Conservation (phyloP, 2,113 vertebrate species). For the Mionectes macconnelli region DNA sequence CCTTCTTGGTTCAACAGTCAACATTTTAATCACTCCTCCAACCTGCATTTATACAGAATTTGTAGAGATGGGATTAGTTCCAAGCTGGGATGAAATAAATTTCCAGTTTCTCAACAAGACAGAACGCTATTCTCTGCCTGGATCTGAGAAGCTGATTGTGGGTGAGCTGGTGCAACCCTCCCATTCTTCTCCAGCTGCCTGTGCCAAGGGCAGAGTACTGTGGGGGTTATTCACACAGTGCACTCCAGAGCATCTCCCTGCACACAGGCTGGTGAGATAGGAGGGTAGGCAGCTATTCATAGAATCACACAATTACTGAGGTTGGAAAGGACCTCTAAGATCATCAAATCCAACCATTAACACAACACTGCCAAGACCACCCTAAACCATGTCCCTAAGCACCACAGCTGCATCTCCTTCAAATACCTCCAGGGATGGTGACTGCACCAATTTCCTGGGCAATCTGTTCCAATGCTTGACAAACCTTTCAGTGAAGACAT, state of each 20-base stretch:
- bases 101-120: neutral
- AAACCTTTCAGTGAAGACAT: neutral
- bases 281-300: neutral
- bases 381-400: neutral
- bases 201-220: conserved; percentile 32
- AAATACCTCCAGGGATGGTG: neutral
- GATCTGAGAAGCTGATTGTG: conserved; percentile 54
- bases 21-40: neutral
- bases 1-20: neutral
- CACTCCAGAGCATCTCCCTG: neutral
- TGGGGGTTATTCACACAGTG: neutral
- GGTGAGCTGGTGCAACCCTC: conserved; percentile 13
- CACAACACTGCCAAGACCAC: neutral
- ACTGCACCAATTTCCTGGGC: neutral
- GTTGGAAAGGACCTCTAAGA: neutral
- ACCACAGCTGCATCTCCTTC: neutral
- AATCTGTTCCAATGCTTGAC: neutral
- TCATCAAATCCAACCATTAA: neutral
- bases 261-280: accelerated
- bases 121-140: neutral
- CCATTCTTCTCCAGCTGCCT: conserved; percentile 36
- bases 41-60: neutral
- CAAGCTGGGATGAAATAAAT: neutral
- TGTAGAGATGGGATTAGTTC: neutral
- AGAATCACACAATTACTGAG: neutral